phyloP scores from a whole-genome alignment of 2,888 invertebrate genomes.

The Standfussiana lucernea region DNA sequence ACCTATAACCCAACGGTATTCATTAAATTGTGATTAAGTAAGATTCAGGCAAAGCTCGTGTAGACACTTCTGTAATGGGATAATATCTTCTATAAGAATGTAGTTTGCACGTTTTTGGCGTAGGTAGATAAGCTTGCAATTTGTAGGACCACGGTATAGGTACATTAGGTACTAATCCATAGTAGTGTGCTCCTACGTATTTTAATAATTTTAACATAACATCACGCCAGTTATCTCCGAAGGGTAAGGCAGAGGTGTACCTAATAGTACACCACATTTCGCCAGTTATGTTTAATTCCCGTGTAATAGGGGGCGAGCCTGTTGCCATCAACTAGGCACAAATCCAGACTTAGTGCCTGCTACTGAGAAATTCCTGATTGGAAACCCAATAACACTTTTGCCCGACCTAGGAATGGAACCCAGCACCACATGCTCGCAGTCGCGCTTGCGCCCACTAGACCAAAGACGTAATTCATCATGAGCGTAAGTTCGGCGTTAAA shows the following conservation, averaged over 20 bases:
- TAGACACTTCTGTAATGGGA: not conserved
- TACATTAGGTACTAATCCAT: no score
- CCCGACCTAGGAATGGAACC: not conserved
- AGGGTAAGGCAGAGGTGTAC: no score
- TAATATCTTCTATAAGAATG: not conserved
- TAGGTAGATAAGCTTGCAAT: not conserved
- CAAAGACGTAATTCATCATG: not conserved
- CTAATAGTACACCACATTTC: no score
- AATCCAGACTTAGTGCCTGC: not conserved
- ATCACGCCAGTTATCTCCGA: no score
- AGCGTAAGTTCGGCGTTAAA: not conserved
- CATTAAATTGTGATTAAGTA: not conserved
- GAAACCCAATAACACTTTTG: not conserved
- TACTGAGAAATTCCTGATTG: not conserved
- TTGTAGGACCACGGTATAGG: not conserved
- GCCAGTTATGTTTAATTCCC: no score
- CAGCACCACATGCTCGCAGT: not conserved
- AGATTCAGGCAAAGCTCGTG: not conserved
- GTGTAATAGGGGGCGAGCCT: not conserved
- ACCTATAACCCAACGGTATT: not conserved
- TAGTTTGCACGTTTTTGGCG: not conserved
- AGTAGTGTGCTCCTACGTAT: no score
- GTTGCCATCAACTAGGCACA: not conserved
- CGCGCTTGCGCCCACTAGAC: not conserved
- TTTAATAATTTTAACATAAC: no score